Evolutionary conservation across 2,797 vertebrate species (phyloP).

Genomic region (Leptoclinus maculatus): DNA sequence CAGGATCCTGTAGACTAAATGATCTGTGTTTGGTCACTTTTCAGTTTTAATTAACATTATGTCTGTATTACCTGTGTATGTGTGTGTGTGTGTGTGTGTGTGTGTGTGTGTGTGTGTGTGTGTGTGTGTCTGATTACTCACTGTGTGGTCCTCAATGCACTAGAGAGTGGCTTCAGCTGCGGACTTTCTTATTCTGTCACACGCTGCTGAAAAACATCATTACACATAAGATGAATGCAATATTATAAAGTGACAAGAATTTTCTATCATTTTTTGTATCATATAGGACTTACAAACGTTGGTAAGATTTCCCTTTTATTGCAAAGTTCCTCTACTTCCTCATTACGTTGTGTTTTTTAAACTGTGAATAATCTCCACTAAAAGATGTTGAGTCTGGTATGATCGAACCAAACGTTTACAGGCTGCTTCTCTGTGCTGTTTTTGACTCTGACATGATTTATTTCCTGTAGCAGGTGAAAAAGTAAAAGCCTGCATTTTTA

Average conservation of each 20-base stretch:
- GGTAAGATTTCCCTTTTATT: too few relatives aligned
- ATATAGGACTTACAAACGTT: too few relatives aligned
- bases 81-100: background rate
- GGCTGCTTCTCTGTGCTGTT: background rate
- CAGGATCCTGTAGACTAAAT: slow-evolving; percentile 28
- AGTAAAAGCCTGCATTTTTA: background rate
- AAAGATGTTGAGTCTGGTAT: background rate
- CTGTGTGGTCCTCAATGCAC: background rate
- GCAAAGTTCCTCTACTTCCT: background rate
- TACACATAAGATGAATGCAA: too few relatives aligned
- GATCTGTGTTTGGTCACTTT: background rate
- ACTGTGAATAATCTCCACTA: background rate
- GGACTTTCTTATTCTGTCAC: too few relatives aligned
- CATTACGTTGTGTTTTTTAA: background rate
- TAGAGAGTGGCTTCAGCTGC: too few relatives aligned
- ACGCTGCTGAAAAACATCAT: too few relatives aligned
- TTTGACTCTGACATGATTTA: background rate
- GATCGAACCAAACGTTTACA: background rate
- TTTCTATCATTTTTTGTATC: too few relatives aligned
- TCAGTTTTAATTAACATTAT: background rate
- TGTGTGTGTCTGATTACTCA: background rate
- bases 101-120: background rate
- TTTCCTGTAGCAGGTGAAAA: background rate
- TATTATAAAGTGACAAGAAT: too few relatives aligned
- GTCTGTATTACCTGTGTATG: background rate